Evolutionary conservation across 2,888 invertebrate genomes (phyloP).

Genomic region (Spatulosminthurus flaviceps): DNA sequence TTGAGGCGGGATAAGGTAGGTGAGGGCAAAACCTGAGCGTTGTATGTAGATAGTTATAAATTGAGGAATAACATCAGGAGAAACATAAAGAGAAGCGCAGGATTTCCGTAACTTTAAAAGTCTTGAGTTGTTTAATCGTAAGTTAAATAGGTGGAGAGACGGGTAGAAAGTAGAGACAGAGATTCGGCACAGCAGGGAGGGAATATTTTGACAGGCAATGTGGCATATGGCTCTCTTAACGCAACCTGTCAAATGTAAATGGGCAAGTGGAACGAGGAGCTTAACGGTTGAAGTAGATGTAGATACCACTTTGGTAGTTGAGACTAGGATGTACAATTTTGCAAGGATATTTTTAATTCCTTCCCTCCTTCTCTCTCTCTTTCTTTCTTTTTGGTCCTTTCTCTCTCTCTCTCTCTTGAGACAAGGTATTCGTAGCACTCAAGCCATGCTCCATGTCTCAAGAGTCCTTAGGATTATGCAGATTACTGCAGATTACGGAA

Average conservation of each 20-base stretch:
- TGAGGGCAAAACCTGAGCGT: too few species aligned
- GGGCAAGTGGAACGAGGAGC: conserved; percentile 29
- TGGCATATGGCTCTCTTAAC: conserved; percentile 39
- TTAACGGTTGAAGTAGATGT: neutral
- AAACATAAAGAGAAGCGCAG: too few species aligned
- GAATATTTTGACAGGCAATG: conserved; percentile 44
- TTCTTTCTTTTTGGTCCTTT: neutral
- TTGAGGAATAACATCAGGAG: too few species aligned
- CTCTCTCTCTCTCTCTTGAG: neutral
- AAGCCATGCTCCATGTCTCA: neutral
- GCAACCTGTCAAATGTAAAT: conserved; percentile 40
- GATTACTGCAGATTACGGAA: conserved; percentile 26
- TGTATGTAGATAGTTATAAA: too few species aligned
- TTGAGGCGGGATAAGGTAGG: too few species aligned
- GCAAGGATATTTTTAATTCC: conserved; percentile 38
- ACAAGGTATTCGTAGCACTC: neutral
- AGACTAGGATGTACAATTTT: neutral
- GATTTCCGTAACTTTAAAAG: too few species aligned
- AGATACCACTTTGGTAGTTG: neutral
- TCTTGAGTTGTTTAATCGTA: too few species aligned
- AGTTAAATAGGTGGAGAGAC: conserved; percentile 1
- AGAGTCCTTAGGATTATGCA: conserved; percentile 38
- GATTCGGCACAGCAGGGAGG: conserved; percentile 19
- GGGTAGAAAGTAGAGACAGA: neutral
- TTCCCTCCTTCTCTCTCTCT: neutral